A percentile compares a stretch with the other conserved stretches of the same genome.
phyloP scores from a whole-genome alignment of 2,888 invertebrate genomes.

The Autographa pulchrina region DNA sequence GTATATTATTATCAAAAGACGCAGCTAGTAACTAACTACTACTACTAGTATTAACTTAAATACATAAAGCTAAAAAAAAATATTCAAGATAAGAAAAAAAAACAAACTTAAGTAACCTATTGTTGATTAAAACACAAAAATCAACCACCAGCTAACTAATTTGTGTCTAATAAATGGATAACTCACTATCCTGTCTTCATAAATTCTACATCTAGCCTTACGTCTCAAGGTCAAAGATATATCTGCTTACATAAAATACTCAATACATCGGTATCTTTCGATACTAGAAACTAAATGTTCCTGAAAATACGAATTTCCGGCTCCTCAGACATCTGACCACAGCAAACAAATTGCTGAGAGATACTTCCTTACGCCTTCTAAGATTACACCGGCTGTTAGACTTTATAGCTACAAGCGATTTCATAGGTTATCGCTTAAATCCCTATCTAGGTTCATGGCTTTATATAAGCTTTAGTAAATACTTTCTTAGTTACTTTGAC shows the following conservation, averaged over 20 bases:
- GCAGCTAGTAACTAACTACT: too few relatives aligned
- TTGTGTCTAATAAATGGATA: too few relatives aligned
- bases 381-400: neutral
- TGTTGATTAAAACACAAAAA: too few relatives aligned
- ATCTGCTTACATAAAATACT: neutral
- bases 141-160: too few relatives aligned
- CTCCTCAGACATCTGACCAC: neutral
- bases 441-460: neutral
- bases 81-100: too few relatives aligned
- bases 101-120: too few relatives aligned
- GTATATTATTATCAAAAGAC: too few relatives aligned
- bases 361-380: neutral
- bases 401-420: neutral
- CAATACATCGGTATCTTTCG: neutral
- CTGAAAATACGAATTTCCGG: neutral
- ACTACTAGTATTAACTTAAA: too few relatives aligned
- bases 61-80: too few relatives aligned
- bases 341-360: slow-evolving; percentile 3
- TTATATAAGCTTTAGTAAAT: neutral
- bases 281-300: neutral
- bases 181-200: too few relatives aligned
- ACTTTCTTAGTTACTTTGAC: neutral
- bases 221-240: neutral
- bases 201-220: neutral
- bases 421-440: neutral